These are phyloP conservation scores for Drosophila sturtevanti DNA, from an alignment of 1,140 invertebrate genomes.

Conservation along the genomic window DNA sequence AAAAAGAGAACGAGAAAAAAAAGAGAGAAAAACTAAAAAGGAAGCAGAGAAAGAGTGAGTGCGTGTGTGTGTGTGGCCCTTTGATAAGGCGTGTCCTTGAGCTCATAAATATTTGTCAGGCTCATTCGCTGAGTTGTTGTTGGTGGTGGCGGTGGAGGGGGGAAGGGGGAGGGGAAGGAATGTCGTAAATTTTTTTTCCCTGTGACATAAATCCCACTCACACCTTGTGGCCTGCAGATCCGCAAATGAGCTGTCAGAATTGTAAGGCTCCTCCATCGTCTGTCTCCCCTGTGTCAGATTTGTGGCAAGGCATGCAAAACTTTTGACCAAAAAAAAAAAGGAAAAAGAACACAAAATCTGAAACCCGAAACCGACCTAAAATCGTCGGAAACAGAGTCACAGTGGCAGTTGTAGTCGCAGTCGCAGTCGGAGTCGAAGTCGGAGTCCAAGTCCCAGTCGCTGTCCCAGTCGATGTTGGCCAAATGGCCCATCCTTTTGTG, in stretches of 20 bases:
- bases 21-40: not conserved
- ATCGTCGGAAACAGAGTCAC: not conserved
- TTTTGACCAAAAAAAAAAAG: slow-evolving; percentile 40
- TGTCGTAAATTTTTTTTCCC: slow-evolving; percentile 39
- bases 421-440: not conserved
- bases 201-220: slow-evolving; percentile 47
- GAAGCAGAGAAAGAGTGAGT: not conserved
- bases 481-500: slow-evolving; percentile 60
- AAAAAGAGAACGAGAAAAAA: not conserved
- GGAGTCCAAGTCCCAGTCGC: not conserved
- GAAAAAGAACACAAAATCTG: slow-evolving; percentile 10
- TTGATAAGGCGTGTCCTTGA: slow-evolving; percentile 34
- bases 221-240: not conserved
- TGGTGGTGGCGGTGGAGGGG: no score
- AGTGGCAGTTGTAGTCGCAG: not conserved
- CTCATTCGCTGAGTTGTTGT: slow-evolving; percentile 25
- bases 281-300: slow-evolving; percentile 34
- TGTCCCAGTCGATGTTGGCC: slow-evolving; percentile 9
- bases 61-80: slow-evolving; percentile 16
- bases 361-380: slow-evolving; percentile 19
- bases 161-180: no score
- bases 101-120: slow-evolving; percentile 57
- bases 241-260: slow-evolving; percentile 63
- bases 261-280: slow-evolving; percentile 20
- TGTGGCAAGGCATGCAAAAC: slow-evolving; percentile 47